A percentile compares a stretch with the other conserved stretches of the same genome.
phyloP scores from a whole-genome alignment of 2,888 invertebrate genomes.

The Epistrophe eligans region DNA sequence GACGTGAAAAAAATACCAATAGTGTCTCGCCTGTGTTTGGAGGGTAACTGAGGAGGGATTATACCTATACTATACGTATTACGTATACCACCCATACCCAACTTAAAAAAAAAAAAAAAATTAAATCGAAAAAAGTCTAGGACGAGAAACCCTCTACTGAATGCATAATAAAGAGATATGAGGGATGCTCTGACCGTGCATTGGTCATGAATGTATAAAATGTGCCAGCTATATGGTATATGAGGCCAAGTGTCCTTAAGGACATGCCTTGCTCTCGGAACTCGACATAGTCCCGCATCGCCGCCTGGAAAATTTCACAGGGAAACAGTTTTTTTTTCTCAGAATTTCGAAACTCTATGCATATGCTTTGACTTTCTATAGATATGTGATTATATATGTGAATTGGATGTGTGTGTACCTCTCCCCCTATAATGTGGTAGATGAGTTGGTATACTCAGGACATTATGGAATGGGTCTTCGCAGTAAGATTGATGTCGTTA shows the following conservation, averaged over 20 bases:
- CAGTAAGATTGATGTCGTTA: constrained; percentile 67
- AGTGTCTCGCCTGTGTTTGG: constrained; percentile 66
- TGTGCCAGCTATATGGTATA: constrained; percentile 78
- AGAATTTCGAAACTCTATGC: constrained; percentile 39
- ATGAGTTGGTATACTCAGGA: constrained; percentile 4
- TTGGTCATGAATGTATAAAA: constrained; percentile 76
- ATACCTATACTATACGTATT: too few relatives aligned
- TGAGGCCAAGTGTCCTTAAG: constrained; percentile 78
- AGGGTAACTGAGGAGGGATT: not conserved
- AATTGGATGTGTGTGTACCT: not conserved
- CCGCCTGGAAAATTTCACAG: constrained; percentile 50
- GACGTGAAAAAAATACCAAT: constrained; percentile 81
- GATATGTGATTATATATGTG: not conserved
- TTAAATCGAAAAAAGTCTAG: constrained; percentile 34
- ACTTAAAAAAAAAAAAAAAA: constrained; percentile 32
- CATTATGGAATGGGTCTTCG: constrained; percentile 33
- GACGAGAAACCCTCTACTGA: constrained; percentile 55
- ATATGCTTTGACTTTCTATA: constrained; percentile 16
- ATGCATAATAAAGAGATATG: constrained; percentile 76
- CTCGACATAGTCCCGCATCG: constrained; percentile 5
- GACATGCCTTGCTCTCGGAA: constrained; percentile 45
- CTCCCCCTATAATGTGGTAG: not conserved
- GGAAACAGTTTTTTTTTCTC: constrained; percentile 53
- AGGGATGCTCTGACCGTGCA: constrained; percentile 75
- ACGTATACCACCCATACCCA: not conserved